These are phyloP conservation scores for Lithobates pipiens DNA, from an alignment of 2,797 vertebrate genomes.

Conservation along the genomic window DNA sequence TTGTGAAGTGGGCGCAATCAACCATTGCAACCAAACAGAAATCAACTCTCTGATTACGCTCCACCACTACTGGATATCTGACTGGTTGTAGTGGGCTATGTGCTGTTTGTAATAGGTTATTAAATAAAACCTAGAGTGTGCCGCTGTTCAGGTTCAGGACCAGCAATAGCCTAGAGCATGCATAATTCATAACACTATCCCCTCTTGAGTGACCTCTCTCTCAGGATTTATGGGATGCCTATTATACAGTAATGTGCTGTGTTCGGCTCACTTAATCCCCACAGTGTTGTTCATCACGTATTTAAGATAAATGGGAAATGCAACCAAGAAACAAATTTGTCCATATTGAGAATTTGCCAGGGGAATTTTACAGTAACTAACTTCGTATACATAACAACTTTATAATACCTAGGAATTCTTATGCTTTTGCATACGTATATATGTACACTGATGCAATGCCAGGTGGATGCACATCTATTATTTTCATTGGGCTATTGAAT, in stretches of 20 bases:
- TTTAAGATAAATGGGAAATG: constrained; percentile 27
- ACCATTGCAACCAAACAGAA: neutral
- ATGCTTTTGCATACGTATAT: neutral
- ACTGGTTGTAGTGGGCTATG: neutral
- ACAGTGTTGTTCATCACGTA: constrained; percentile 13
- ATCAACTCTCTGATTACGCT: neutral
- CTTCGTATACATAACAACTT: neutral
- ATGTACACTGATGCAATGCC: neutral
- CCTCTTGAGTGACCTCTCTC: constrained; percentile 16
- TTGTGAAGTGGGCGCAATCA: neutral
- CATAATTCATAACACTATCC: constrained; percentile 23
- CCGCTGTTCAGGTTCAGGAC: neutral
- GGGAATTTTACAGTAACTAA: constrained; percentile 3
- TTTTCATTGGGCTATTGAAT: neutral
- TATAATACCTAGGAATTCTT: neutral
- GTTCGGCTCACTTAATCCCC: neutral
- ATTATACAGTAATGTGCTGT: constrained; percentile 27
- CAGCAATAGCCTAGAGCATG: neutral
- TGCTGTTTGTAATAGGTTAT: neutral
- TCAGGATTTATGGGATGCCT: constrained; percentile 40
- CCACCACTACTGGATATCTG: neutral
- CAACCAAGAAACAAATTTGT: neutral
- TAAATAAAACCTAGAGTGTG: constrained; percentile 9
- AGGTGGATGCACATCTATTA: neutral
- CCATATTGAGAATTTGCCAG: neutral